Evolutionary conservation across 2,113 vertebrate genomes (phyloP), one percentile per base, ranked within the genome.

Genomic region (Paradoxurus hermaphroditus): DNA sequence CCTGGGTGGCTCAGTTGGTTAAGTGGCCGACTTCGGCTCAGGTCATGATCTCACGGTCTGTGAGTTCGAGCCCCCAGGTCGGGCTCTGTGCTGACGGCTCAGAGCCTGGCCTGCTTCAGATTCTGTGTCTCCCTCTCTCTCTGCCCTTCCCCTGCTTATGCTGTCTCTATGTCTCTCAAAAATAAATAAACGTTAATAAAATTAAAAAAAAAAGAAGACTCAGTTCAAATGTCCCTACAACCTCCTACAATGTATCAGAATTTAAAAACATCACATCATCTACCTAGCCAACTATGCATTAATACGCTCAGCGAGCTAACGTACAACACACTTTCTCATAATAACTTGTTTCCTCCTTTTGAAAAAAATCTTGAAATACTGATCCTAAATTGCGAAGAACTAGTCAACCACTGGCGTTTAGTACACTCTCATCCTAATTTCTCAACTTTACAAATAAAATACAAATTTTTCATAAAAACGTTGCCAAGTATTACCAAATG

Each of bases 401-500:
- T 73, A 34, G 4, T 70, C 87, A 91, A 67, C 29, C 34, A 72
- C 41, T 83, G 53, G 34, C n/a, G n/a, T 81, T 94, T 65, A 84
- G 63, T 27, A 95, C 41, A 73, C 25, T 14, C 63, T 85, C 85
- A 70, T 75, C 29, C 49, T 72, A 36, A 34, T 21, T 75, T 90
- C 41, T 88, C 79, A 67, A 27, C 39, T 70, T 94, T 44, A 78
- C 13, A 86, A 92, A 14, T 84, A 86, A 86, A 92, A 95, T 82
- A 81, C 18, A 94, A 90, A 87, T 81, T 53, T 81, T 72, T 90
- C 63, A 70, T 94, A 41, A 94, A 96, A 95, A 85, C 39, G 51
- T 39, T 83, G 34, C 34, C 70, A 88, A 39, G 25, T 25, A 70
- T 90, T 67, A 67, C 19, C 41, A 65, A 63, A 79, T 73, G 90